Evolutionary conservation across 2,113 vertebrate species (phyloP).

Genomic region (Lagopus leucura): DNA sequence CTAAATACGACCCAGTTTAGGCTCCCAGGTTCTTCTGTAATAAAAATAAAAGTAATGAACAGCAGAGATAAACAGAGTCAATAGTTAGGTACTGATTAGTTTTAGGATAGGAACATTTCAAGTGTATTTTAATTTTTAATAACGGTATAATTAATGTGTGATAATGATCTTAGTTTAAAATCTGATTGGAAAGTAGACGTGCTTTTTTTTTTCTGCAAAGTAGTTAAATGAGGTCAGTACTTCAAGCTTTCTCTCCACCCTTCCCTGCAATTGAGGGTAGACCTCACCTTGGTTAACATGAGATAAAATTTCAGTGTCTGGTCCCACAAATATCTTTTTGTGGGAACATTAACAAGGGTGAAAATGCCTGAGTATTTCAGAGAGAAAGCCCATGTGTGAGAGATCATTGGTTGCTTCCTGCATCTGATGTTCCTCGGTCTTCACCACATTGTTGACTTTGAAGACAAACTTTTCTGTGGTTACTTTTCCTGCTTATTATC

Average conservation of each 20-base stretch:
- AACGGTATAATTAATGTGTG: constrained; percentile 26
- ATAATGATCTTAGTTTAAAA: constrained; percentile 50
- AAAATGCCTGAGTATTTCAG: not conserved
- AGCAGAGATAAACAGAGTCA: constrained; percentile 34
- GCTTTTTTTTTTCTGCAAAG: not conserved
- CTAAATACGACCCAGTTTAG: not conserved
- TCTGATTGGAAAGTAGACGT: constrained; percentile 60
- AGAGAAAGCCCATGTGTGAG: not conserved
- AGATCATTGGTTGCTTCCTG: not conserved
- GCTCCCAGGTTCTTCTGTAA: not conserved
- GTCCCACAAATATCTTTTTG: not conserved
- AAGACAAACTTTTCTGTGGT: not conserved
- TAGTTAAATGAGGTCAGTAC: constrained; percentile 57
- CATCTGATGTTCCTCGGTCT: not conserved
- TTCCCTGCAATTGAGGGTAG: constrained; percentile 31
- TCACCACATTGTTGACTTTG: not conserved
- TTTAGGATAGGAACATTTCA: constrained; percentile 16
- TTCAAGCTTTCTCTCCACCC: constrained; percentile 46
- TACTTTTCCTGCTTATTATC: not conserved
- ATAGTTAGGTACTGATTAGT: not conserved
- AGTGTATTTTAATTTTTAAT: constrained; percentile 45
- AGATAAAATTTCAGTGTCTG: constrained; percentile 22
- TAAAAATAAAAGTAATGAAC: not conserved
- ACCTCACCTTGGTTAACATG: constrained; percentile 38
- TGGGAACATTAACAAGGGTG: not conserved